Base-by-base conservation (phyloP, 30 jellyfish, hydroid and myxozoan genomes). In the Pelagia noctiluca region DNA sequence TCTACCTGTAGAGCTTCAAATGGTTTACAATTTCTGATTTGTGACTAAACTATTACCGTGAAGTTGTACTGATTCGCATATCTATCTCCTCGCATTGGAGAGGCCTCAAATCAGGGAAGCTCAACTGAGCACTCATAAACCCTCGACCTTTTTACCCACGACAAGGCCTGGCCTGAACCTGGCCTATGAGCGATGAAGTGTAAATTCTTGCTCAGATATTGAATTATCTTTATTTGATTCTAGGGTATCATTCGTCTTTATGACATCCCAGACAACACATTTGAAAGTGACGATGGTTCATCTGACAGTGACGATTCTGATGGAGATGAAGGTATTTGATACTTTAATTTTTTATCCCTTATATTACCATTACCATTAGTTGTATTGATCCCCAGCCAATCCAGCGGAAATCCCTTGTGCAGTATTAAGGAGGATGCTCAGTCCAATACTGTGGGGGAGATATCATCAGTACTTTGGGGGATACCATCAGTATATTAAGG, bases 181-280 rank as follows among this genome's bases (percentile, higher is more conserved):
- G 25, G 16, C 5, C 21, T 5, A 29, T 19, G 16, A 53, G 21
- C 32, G 1, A 53, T 33, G 32, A 3, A 13, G 69, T 13, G 18
- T 33, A 33, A 53, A 19, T 33, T 53, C 69, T 53, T 33, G 25
- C 25, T 33, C 5, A 19, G 21, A 53, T 29, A 3, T 3, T 13
- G 32, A 53, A 33, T 13, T 29, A 3, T 13, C 1, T 19, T 53
- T 35, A 63, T 28, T 60, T 54, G 25, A 53, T 50, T 46, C 4
- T 63, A 94, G 99, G 96, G 94, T 4, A 88, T 85, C 3, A 70
- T 95, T n/a, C 89, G 84, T 21, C 89, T 95, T 62, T 95, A 95
- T 63, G 96, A 87, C 75, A 90, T 95, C 36, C 99, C 99, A 36
- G 98, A 89, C 47, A 94, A 79, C 65, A 87, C 99, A 22, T 94